phyloP scores from a whole-genome alignment of 2,888 invertebrate genomes.

The Apantesis nais region DNA sequence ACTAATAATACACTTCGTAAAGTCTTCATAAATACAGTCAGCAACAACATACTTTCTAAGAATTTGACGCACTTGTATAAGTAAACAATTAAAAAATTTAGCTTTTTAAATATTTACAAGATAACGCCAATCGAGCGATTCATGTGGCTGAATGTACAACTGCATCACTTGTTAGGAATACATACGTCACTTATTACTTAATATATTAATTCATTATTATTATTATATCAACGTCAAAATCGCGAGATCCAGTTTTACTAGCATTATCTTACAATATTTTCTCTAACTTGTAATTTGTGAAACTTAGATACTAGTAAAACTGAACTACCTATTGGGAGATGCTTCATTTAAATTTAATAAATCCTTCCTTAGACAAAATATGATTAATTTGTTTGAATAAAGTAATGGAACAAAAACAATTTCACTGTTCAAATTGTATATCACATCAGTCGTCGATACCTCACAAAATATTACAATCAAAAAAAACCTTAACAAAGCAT shows the following conservation, averaged over 20 bases:
- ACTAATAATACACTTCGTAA: conserved; percentile 61
- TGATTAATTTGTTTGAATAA: not conserved
- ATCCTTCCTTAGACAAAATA: not conserved
- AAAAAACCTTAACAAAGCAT: conserved; percentile 60
- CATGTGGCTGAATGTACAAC: conserved; percentile 58
- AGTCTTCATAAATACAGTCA: conserved; percentile 49
- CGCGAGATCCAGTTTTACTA: conserved; percentile 69
- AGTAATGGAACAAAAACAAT: not conserved
- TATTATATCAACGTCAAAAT: conserved; percentile 68
- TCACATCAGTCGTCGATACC: not conserved
- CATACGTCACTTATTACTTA: conserved; percentile 73
- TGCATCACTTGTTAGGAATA: conserved; percentile 71
- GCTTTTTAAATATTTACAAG: conserved; percentile 40
- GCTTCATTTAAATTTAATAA: conserved; percentile 45
- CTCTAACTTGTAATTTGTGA: conserved; percentile 48
- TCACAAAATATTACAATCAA: conserved; percentile 8
- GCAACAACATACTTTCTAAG: conserved; percentile 34
- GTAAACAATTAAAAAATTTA: conserved; percentile 25
- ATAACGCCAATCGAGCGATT: conserved; percentile 44
- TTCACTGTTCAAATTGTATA: not conserved
- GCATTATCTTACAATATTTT: conserved; percentile 45
- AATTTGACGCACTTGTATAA: conserved; percentile 34
- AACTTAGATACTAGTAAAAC: conserved; percentile 67
- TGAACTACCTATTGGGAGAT: conserved; percentile 61
- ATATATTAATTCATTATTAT: conserved; percentile 79